phyloP scores from a whole-genome alignment of 2,888 invertebrate species.

The Dasysyrphus tricinctus region DNA sequence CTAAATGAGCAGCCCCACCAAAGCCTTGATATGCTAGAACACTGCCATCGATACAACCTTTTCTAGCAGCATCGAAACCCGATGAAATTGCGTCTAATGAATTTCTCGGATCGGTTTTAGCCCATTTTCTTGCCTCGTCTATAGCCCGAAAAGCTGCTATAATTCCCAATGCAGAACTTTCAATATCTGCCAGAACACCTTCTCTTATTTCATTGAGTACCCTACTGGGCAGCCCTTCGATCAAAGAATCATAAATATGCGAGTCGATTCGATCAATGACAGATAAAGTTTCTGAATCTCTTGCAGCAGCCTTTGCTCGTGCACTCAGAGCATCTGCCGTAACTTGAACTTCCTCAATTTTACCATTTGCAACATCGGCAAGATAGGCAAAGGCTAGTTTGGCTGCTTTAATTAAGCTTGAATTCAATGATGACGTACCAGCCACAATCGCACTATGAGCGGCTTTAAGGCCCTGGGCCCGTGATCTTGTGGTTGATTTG shows the following conservation, averaged over 20 bases:
- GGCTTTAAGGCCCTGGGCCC: not conserved
- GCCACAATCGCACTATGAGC: slow-evolving; percentile 15
- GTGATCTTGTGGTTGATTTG: not conserved
- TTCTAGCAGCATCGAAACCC: not conserved
- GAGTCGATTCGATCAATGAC: not conserved
- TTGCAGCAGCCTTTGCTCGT: not conserved
- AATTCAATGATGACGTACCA: not conserved
- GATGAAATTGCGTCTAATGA: not conserved
- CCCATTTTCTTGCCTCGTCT: not conserved
- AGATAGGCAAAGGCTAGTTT: not conserved
- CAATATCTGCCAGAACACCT: not conserved
- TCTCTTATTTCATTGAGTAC: not conserved
- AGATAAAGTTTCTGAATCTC: not conserved
- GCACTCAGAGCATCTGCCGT: not conserved
- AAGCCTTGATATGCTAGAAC: slow-evolving; percentile 18
- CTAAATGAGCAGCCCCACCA: slow-evolving; percentile 7
- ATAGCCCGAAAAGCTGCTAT: not conserved
- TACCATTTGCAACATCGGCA: not conserved
- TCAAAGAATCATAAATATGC: not conserved
- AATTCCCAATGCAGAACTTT: not conserved
- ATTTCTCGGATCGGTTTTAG: not conserved
- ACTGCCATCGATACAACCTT: slow-evolving; percentile 5
- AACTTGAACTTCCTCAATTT: not conserved
- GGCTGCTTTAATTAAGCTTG: not conserved
- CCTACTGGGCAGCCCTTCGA: not conserved